Conservation (phyloP, 1,140 invertebrate genomes). For the Ceratina calcarata region DNA sequence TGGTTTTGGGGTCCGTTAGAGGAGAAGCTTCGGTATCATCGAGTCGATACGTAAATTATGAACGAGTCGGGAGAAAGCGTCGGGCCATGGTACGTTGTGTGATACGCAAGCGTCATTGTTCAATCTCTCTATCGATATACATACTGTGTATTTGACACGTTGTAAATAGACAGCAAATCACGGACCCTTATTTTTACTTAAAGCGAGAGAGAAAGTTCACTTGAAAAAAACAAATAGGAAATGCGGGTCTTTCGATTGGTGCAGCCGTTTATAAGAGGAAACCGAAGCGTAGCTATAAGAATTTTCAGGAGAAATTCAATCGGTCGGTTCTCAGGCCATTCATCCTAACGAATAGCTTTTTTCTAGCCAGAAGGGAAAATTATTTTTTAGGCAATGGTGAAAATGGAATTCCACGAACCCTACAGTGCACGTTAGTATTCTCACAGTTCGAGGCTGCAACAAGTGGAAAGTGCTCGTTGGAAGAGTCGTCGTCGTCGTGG, state of each 20-base stretch:
- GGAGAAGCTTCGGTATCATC: slow-evolving; percentile 8
- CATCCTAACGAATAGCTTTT: slow-evolving; percentile 13
- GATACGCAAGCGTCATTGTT: slow-evolving; percentile 53
- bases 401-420: slow-evolving; percentile 10
- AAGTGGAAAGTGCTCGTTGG: slow-evolving; percentile 29
- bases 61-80: slow-evolving; percentile 18
- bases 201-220: slow-evolving; percentile 20
- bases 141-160: slow-evolving; percentile 63
- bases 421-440: background rate
- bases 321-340: background rate
- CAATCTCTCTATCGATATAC: slow-evolving; percentile 48
- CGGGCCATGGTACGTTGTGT: slow-evolving; percentile 38
- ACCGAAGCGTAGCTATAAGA: background rate
- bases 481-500: slow-evolving; percentile 19
- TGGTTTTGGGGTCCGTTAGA: no score
- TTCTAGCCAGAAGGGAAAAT: slow-evolving; percentile 29
- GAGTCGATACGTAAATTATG: slow-evolving; percentile 37
- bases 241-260: slow-evolving; percentile 35
- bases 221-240: background rate
- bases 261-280: slow-evolving; percentile 40
- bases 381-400: slow-evolving; percentile 34
- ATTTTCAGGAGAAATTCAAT: background rate
- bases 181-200: slow-evolving; percentile 57
- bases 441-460: slow-evolving; percentile 24
- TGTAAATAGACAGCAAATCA: slow-evolving; percentile 73